Base-by-base conservation (phyloP, 1,140 invertebrate species). In the Saxidomus purpurata region DNA sequence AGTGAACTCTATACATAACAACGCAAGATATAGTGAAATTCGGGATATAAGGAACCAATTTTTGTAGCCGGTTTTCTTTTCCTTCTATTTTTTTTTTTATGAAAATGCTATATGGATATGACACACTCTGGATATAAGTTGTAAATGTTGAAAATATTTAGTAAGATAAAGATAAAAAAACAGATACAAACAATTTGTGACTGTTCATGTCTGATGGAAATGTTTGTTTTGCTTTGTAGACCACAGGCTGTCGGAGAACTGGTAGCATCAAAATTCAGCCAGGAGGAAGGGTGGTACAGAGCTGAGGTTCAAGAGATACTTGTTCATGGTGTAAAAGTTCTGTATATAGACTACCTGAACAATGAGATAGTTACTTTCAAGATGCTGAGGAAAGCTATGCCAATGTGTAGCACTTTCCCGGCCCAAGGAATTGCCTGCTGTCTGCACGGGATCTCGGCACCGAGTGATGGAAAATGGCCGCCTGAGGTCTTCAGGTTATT, bases 281-380 rank as follows among this genome's bases (percentile, higher is more conserved):
- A 38, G n/a, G 86, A 69, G 9, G 36, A 82, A 2, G 52, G 82
- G 11, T 90, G 89, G 89, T 83, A 76, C 34, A 28, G 89, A 31
- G 85, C 82, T 76, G 79, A 87, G 43, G 89, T 90, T 22, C 3
- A 79, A 8, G n/a, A 90, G 52, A 19, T 90, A 6, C 28, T 49
- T 17, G 9, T 38, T 36, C 22, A 36, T 19, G 47, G 34, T 11
- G 77, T 49, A 25, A 71, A 43, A 22, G 49, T 90, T n/a, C 0
- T 22, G 8, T 83, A 87, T 63, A 34, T 90, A 19, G 89, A 90
- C 69, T 87, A 82, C 47, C 69, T 85, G 0, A 87, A 82, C 67
- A 25, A 22, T 34, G 77, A 87, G 28, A 49, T 17, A 15, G 69
- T 87, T 25, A 36, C 31, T 1, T 83, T 82, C 17, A 63, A 36